Conservation (phyloP, 2,113 vertebrate genomes). For the Smithornis capensis region DNA sequence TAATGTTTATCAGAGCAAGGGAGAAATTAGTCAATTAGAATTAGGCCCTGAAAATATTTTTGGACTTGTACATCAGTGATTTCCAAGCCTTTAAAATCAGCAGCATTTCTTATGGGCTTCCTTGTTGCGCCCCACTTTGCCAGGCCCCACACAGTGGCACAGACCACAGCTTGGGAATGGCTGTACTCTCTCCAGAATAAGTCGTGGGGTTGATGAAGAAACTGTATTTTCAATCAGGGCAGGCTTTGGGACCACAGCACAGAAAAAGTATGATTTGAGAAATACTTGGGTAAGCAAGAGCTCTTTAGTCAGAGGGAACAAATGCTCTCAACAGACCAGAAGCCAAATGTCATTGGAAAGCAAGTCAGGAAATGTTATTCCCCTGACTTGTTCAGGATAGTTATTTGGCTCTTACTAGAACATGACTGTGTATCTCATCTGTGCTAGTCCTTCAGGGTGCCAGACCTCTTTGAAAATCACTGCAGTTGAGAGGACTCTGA, state of each 20-base stretch:
- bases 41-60: not conserved
- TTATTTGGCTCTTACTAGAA: not conserved
- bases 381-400: not conserved
- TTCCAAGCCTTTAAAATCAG: not conserved
- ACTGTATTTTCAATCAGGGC: not conserved
- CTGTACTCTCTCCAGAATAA: not conserved
- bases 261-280: not conserved
- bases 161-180: not conserved
- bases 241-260: not conserved
- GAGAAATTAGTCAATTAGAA: not conserved
- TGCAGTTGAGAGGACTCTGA: not conserved
- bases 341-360: not conserved
- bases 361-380: constrained; percentile 21
- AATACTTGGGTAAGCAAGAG: not conserved
- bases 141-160: not conserved
- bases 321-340: constrained; percentile 11
- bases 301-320: not conserved
- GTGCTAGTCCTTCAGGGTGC: not conserved
- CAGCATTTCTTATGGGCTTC: not conserved
- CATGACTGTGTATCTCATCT: not conserved
- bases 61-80: not conserved
- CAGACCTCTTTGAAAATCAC: not conserved
- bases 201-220: not conserved
- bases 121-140: not conserved
- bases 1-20: not conserved